Conservation (phyloP, 2,113 vertebrate species). For the Copsychus sechellarum region DNA sequence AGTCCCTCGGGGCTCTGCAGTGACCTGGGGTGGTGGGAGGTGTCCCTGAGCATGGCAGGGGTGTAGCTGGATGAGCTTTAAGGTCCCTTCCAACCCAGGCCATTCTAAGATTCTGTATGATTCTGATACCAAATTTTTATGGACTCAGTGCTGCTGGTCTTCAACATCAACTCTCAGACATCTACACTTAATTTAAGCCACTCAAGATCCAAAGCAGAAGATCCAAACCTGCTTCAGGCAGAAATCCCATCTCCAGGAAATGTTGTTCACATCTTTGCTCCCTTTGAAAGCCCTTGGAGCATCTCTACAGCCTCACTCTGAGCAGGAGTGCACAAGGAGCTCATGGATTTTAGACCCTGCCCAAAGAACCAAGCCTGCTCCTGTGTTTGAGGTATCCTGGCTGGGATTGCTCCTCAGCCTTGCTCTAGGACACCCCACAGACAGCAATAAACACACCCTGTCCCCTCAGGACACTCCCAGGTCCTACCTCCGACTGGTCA, state of each 20-base stretch:
- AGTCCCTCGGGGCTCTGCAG: background rate
- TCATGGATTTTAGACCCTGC: background rate
- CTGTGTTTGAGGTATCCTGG: background rate
- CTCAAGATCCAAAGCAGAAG: background rate
- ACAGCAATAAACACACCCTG: background rate
- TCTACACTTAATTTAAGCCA: background rate
- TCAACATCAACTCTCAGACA: rapidly evolving
- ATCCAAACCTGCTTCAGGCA: background rate
- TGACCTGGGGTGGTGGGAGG: no score
- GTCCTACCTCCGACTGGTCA: constrained; percentile 91
- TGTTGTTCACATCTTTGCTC: background rate
- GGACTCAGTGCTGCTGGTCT: background rate
- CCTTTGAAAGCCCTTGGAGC: background rate
- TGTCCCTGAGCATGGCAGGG: background rate
- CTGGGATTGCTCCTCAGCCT: background rate
- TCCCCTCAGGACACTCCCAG: background rate
- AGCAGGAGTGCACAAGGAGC: rapidly evolving
- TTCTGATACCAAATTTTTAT: background rate
- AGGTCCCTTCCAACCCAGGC: background rate
- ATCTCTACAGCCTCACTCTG: background rate
- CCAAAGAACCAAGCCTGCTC: background rate
- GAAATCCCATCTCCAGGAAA: background rate
- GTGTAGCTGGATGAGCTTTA: background rate
- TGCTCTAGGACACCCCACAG: background rate
- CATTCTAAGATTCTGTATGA: background rate